These are phyloP conservation scores for Macrosteles quadrilineatus DNA, from an alignment of 1,140 invertebrate species.

Conservation along the genomic window DNA sequence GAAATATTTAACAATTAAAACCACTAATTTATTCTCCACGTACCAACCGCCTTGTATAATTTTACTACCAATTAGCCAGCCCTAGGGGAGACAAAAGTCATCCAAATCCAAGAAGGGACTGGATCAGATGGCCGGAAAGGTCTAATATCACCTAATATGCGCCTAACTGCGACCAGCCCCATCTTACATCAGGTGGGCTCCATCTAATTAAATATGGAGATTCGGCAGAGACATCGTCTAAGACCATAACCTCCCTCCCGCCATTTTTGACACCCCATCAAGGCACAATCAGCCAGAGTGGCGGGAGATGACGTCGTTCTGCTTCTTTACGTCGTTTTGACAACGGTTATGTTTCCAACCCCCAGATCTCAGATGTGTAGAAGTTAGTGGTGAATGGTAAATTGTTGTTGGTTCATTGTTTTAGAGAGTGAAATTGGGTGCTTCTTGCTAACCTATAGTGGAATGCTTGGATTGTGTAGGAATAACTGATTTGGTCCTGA, in stretches of 20 bases:
- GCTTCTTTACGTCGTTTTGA: background rate
- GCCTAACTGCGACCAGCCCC: background rate
- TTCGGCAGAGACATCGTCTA: background rate
- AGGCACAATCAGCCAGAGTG: background rate
- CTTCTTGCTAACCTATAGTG: too few species aligned
- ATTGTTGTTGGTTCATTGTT: too few species aligned
- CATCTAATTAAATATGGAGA: slow-evolving; percentile 25
- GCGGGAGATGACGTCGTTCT: background rate
- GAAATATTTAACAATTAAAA: too few species aligned
- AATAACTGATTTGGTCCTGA: too few species aligned
- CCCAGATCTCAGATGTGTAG: background rate
- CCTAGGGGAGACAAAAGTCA: too few species aligned
- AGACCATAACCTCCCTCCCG: slow-evolving; percentile 4
- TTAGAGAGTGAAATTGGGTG: too few species aligned
- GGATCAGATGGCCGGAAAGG: slow-evolving; percentile 10
- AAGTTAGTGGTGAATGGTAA: background rate
- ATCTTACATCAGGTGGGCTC: background rate
- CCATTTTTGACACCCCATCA: slow-evolving; percentile 11
- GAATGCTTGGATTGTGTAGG: too few species aligned
- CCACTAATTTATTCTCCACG: too few species aligned
- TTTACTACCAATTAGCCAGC: background rate
- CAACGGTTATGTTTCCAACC: slow-evolving; percentile 1
- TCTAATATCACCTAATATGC: background rate
- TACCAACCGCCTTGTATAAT: background rate
- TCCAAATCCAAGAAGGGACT: background rate